phyloP scores from a whole-genome alignment of 2,113 vertebrate species.

The Callipepla squamata region DNA sequence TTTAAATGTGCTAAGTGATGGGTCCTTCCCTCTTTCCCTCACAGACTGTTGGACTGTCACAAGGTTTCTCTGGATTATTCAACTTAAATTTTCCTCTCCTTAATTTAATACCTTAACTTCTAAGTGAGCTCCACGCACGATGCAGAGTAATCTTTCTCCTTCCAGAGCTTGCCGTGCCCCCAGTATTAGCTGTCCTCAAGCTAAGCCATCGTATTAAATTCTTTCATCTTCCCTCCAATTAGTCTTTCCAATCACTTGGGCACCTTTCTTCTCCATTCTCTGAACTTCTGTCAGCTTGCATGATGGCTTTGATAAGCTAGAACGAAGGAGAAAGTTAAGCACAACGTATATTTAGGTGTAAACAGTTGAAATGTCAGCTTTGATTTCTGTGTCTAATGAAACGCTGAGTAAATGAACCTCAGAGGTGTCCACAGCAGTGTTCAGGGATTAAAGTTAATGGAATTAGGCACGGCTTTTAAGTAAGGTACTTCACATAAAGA shows the following conservation, averaged over 20 bases:
- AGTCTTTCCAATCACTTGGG: not conserved
- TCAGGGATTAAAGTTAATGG: not conserved
- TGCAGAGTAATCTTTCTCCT: constrained; percentile 5
- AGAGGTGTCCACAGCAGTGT: not conserved
- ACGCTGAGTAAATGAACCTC: not conserved
- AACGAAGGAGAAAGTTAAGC: not conserved
- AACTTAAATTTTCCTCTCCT: not conserved
- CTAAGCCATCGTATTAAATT: not conserved
- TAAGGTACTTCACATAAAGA: not conserved
- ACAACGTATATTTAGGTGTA: not conserved
- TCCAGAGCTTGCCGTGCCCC: not conserved
- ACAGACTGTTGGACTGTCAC: not conserved
- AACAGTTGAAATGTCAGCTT: not conserved
- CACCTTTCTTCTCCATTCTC: not conserved
- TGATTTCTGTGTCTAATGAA: not conserved
- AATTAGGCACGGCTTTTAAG: not conserved
- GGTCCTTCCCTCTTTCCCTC: not conserved
- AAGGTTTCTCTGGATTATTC: not conserved
- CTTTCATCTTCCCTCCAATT: constrained; percentile 7
- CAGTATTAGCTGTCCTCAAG: not conserved
- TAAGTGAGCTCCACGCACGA: not conserved
- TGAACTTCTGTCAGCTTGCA: not conserved
- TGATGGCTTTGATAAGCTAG: not conserved
- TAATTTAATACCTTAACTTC: constrained; percentile 1
- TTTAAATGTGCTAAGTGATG: not conserved